A percentile compares a stretch with the other conserved stretches of the same genome.
These are phyloP conservation scores for Garrulus glandarius DNA, from an alignment of 2,797 vertebrate species.

Conservation along the genomic window DNA sequence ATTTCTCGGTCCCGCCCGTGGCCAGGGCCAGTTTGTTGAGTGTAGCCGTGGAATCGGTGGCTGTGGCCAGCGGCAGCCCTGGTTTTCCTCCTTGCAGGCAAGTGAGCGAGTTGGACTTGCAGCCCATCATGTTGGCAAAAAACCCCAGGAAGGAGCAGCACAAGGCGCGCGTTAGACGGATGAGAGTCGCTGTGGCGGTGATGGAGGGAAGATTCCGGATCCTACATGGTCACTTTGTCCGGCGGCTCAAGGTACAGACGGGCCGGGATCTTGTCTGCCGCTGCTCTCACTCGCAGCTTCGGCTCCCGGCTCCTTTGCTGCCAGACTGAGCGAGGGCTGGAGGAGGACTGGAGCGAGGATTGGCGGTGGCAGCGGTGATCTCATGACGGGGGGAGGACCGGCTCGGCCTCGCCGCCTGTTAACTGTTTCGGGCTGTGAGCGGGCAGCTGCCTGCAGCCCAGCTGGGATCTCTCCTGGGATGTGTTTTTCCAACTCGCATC, in stretches of 20 bases:
- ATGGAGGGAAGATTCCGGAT: not conserved
- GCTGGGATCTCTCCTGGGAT: not conserved
- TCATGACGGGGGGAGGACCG: constrained; percentile 52
- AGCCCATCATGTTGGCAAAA: constrained; percentile 79
- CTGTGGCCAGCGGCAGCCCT: constrained; percentile 60
- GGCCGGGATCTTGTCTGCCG: not conserved
- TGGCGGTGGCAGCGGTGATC: constrained; percentile 28
- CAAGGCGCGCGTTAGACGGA: rapidly evolving
- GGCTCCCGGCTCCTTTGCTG: constrained; percentile 19
- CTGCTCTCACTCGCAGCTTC: not conserved
- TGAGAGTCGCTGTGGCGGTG: rapidly evolving
- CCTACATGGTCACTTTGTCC: not conserved
- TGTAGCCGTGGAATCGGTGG: constrained; percentile 83
- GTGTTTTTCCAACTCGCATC: not conserved
- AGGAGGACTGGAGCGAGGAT: not conserved
- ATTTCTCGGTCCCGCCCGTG: constrained; percentile 73
- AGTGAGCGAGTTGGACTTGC: constrained; percentile 78
- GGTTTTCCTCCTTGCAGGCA: constrained; percentile 74
- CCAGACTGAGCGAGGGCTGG: not conserved
- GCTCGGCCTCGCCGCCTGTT: not conserved
- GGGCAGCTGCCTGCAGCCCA: not conserved
- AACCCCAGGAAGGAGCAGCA: rapidly evolving
- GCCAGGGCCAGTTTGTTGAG: constrained; percentile 90
- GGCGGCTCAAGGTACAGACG: rapidly evolving
- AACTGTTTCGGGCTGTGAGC: constrained; percentile 26